Evolutionary conservation across 2,113 vertebrate genomes (phyloP), one percentile per base, ranked within the genome.

Genomic region (Oryzias javanicus): DNA sequence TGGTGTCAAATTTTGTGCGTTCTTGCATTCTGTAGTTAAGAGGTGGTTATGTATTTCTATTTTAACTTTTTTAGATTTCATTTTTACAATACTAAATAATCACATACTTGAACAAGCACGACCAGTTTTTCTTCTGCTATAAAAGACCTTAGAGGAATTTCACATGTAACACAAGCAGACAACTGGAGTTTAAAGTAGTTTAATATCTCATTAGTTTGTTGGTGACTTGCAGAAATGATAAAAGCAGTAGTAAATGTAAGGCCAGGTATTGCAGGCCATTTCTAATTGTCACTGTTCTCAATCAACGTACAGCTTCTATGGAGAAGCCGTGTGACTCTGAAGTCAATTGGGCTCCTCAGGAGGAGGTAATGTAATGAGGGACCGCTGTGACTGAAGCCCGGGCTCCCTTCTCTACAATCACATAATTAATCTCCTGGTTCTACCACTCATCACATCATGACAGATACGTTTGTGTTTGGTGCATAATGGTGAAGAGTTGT

Each of bases 381-480:
- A 80, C 70, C 65, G 10, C 49, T 75, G 75, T 35, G 67, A 76
- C 77, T 72, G 64, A 78, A 75, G 65, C 59, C 49, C 17, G 19
- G 68, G 64, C 71, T 74, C 59, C 67, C 74, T 74, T 53, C 60
- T 78, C 70, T 55, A 71, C 82, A 72, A 79, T 86, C 82, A 71
- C 60, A 71, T 90, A 89, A 92, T 91, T 86, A 90, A 89, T 86
- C 83, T 84, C 74, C 67, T 70, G 85, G 78, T 89, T 86, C 83
- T 58, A 71, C 68, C 65, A 59, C 82, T 89, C 85, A 76, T 79
- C 70, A 4, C 61, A 71, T 88, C 76, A 72, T 83, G 80, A 86
- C 84, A 89, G 81, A 83, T 79, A 68, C 51, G 72, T 87, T 89
- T 85, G 82, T 65, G 79, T 84, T 83, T 44, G 76, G 69, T 86